These are phyloP conservation scores for Anastatus disparis DNA, from an alignment of 1,140 invertebrate species.

Conservation along the genomic window DNA sequence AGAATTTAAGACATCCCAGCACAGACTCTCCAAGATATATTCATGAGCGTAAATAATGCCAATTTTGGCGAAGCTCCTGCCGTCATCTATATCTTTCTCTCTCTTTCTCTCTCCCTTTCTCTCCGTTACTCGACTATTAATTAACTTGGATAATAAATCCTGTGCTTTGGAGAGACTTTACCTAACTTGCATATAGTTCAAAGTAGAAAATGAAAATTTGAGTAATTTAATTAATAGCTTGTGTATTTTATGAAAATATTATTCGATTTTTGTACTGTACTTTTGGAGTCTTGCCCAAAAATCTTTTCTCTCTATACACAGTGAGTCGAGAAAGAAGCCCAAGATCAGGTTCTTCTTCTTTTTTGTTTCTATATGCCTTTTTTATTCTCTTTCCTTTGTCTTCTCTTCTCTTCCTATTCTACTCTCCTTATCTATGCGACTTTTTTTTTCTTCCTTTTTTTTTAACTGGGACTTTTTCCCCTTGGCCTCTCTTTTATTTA, in stretches of 20 bases:
- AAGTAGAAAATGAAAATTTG: constrained; percentile 30
- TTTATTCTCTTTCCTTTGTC: neutral
- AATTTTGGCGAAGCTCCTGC: constrained; percentile 49
- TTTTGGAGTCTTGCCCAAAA: neutral
- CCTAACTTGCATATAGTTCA: too few relatives aligned
- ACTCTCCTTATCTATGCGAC: constrained; percentile 33
- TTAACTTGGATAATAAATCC: constrained; percentile 49
- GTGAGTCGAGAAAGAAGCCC: neutral
- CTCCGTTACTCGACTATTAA: constrained; percentile 54
- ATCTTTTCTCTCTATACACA: neutral
- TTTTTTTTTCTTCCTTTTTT: constrained; percentile 32
- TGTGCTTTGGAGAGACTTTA: constrained; percentile 12
- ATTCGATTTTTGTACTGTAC: constrained; percentile 34
- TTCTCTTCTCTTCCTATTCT: constrained; percentile 24
- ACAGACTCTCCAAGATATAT: neutral
- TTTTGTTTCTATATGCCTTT: neutral
- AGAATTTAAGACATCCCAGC: too few relatives aligned
- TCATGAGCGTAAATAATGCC: constrained; percentile 36
- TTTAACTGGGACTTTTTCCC: constrained; percentile 37
- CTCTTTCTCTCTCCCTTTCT: constrained; percentile 10
- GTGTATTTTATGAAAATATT: constrained; percentile 41
- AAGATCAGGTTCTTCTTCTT: constrained; percentile 16
- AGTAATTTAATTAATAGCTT: constrained; percentile 12
- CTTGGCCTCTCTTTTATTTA: constrained; percentile 30
- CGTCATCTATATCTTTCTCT: too few relatives aligned